A percentile compares a stretch with the other conserved stretches of the same genome.
Evolutionary conservation across 2,888 invertebrate genomes (phyloP).

Genomic region (Gandaritis pyraliata): DNA sequence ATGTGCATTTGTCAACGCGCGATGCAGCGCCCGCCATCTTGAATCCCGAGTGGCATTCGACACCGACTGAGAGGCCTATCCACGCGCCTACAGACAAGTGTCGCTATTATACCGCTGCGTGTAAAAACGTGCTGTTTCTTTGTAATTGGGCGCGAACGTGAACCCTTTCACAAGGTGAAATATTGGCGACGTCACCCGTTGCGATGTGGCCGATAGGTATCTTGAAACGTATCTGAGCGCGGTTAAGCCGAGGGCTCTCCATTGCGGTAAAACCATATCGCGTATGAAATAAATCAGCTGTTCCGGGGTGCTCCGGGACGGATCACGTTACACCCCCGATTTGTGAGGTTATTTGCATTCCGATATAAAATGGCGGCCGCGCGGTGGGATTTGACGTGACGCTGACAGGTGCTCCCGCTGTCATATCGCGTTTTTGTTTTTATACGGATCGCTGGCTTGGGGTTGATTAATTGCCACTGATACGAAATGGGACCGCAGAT

Average conservation of each 20-base stretch:
- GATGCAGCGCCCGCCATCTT: conserved; percentile 69
- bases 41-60: conserved; percentile 69
- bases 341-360: conserved; percentile 77
- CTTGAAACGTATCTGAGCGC: conserved; percentile 48
- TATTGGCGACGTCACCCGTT: conserved; percentile 49
- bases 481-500: conserved; percentile 32
- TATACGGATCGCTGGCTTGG: conserved; percentile 52
- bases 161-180: conserved; percentile 54
- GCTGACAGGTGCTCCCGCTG: conserved; percentile 73
- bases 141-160: conserved; percentile 69
- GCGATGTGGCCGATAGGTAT: conserved; percentile 52
- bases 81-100: conserved; percentile 64
- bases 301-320: conserved; percentile 65
- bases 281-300: conserved; percentile 79
- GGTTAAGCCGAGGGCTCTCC: conserved; percentile 57
- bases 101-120: conserved; percentile 57
- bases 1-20: conserved; percentile 67
- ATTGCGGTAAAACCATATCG: conserved; percentile 80
- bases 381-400: conserved; percentile 72
- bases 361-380: conserved; percentile 73
- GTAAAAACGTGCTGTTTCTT: conserved; percentile 68
- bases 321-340: conserved; percentile 77
- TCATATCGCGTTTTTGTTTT: conserved; percentile 57
- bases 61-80: conserved; percentile 74
- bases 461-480: conserved; percentile 53